A percentile compares a stretch with the other conserved stretches of the same genome.
Conservation (phyloP, 2,888 invertebrate species). For the Zootermopsis nevadensis region DNA sequence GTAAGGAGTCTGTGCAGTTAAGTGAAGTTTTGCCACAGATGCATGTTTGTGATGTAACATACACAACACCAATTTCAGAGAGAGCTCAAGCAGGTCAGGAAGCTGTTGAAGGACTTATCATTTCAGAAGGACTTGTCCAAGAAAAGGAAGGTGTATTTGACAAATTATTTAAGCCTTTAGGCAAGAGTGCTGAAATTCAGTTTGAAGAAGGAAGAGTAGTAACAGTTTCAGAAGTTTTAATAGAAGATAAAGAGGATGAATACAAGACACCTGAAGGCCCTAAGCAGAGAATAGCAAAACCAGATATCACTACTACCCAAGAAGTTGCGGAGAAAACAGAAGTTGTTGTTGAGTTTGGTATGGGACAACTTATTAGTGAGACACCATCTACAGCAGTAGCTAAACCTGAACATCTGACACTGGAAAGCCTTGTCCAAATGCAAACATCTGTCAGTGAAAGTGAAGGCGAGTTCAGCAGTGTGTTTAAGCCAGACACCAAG, state of each 20-base stretch:
- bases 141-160: constrained; percentile 60
- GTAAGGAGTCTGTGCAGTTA: constrained; percentile 56
- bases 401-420: constrained; percentile 61
- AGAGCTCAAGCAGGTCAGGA: constrained; percentile 50
- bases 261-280: constrained; percentile 54
- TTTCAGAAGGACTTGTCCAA: constrained; percentile 52
- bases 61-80: constrained; percentile 48
- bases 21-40: constrained; percentile 55
- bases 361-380: constrained; percentile 53
- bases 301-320: constrained; percentile 55
- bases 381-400: constrained; percentile 58
- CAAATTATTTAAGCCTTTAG: constrained; percentile 54
- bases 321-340: constrained; percentile 57
- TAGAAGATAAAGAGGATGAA: constrained; percentile 54
- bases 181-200: constrained; percentile 54
- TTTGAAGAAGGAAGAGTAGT: constrained; percentile 56
- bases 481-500: constrained; percentile 56
- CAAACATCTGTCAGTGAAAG: constrained; percentile 67
- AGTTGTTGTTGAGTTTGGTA: constrained; percentile 54
- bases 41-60: constrained; percentile 48
- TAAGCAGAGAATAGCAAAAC: constrained; percentile 55
- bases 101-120: constrained; percentile 49
- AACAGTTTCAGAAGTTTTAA: constrained; percentile 55
- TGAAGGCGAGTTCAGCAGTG: constrained; percentile 63
- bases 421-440: constrained; percentile 65